These are phyloP conservation scores for Leptodirus hochenwartii DNA, from an alignment of 2,888 invertebrate genomes.

Conservation along the genomic window DNA sequence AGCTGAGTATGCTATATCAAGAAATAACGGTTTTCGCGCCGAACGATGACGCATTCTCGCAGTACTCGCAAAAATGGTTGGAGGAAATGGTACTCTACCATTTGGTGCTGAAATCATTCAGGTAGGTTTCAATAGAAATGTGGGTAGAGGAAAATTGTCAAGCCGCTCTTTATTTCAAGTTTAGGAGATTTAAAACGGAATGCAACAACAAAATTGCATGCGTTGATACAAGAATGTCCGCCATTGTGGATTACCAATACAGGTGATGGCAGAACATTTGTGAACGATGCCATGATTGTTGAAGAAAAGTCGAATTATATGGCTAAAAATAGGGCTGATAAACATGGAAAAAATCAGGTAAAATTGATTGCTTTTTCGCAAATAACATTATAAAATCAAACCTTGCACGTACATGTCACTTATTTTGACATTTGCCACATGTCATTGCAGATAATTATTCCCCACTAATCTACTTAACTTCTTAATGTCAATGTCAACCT, in stretches of 20 bases:
- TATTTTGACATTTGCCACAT: too few relatives aligned
- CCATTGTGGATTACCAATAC: constrained; percentile 64
- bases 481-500: too few relatives aligned
- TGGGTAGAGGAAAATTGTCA: constrained; percentile 3
- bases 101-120: constrained; percentile 32
- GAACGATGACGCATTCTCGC: constrained; percentile 51
- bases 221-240: constrained; percentile 65
- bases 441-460: too few relatives aligned
- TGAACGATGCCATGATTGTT: constrained; percentile 70
- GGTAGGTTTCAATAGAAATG: constrained; percentile 30
- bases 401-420: too few relatives aligned
- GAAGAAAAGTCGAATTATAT: constrained; percentile 28
- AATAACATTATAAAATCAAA: too few relatives aligned
- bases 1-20: constrained; percentile 47
- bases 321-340: constrained; percentile 14
- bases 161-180: constrained; percentile 1
- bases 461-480: too few relatives aligned
- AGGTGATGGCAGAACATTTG: constrained; percentile 49
- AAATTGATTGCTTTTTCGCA: too few relatives aligned
- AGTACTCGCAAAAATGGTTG: constrained; percentile 9
- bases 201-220: too few relatives aligned
- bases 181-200: too few relatives aligned
- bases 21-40: constrained; percentile 73
- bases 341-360: constrained; percentile 16
- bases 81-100: constrained; percentile 20